These are phyloP conservation scores for Montipora foliosa DNA, from an alignment of 64 coral and sea anemone species.

Conservation along the genomic window DNA sequence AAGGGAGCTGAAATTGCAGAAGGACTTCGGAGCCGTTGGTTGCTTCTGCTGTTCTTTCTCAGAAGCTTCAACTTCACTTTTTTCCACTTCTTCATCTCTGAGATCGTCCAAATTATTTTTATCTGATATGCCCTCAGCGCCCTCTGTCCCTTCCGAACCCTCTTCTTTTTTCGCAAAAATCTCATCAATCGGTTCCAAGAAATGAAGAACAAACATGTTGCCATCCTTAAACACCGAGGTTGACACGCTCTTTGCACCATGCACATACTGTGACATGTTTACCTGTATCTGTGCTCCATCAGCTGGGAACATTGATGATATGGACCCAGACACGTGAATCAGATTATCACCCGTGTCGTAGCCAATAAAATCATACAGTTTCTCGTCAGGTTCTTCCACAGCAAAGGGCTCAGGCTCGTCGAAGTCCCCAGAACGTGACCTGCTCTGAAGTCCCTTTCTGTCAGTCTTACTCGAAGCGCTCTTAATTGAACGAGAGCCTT, in stretches of 20 bases:
- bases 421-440: conserved; percentile 68
- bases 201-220: conserved; percentile 85
- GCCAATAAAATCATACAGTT: conserved; percentile 87
- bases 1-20: conserved; percentile 92
- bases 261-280: conserved; percentile 77
- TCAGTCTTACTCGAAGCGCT: conserved; percentile 67
- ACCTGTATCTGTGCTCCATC: conserved; percentile 96
- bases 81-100: conserved; percentile 73
- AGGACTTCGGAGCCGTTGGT: conserved; percentile 46
- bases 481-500: conserved; percentile 77
- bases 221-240: conserved; percentile 94
- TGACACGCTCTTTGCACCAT: conserved; percentile 72
- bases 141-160: conserved; percentile 31
- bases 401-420: conserved; percentile 43
- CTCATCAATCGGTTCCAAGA: conserved; percentile 89
- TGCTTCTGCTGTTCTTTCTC: conserved; percentile 71
- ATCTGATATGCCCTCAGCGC: conserved; percentile 3
- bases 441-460: conserved; percentile 62
- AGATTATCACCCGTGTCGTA: conserved; percentile 97
- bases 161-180: conserved; percentile 71
- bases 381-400: conserved; percentile 40
- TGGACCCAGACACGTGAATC: conserved; percentile 88
- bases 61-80: conserved; percentile 83
- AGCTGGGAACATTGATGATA: conserved; percentile 87
- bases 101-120: conserved; percentile 33